Base-by-base conservation (phyloP, 2,888 invertebrate species). In the Luperina nickerlii region DNA sequence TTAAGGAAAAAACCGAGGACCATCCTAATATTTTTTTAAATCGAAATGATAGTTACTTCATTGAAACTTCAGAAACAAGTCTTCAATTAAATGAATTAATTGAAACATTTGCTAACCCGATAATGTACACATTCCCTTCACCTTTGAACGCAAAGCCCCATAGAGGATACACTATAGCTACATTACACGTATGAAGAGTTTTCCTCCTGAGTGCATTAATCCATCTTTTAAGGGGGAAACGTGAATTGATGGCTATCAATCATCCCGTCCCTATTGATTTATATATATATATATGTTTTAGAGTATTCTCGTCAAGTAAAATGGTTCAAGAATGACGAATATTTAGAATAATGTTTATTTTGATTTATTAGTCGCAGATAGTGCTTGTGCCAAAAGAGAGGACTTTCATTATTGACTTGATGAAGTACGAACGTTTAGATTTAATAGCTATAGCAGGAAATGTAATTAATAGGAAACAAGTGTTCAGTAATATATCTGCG, bases 191-290 rank as follows among this genome's bases (percentile, higher is more conserved):
- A 69, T 88, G 90, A 90, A 87, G 73, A 87, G 83, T 83, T 91
- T 92, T 92, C 90, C 89, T 89, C 87, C 88, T 86, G 87, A 92
- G 85, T 90, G 90, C 90, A 90, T 89, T 90, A 91, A 92, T 92
- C 89, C 89, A 79, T 89, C 90, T 89, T 89, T 83, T 20, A 15
- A 70, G 71, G 80, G 81, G 84, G 85, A 87, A 83, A 89, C 88
- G 85, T 85, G 71, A 87, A 90, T 89, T 88, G 88, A 90, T 86
- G 80, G 82, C 78, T 87, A 91, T 91, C 90, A 91, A 91, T 91
- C 92, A 90, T 86, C 68, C 69, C 48, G 38, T 80, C 87, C 69
- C 84, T 76, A n/a, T 72, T 77, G 79, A 81, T 87, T 86, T 83
- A 62, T 83, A 86, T 79, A 78, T 83, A 62, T 83, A 86, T 79